Conservation (phyloP, 2,113 vertebrate genomes). For the Barnardius zonarius region DNA sequence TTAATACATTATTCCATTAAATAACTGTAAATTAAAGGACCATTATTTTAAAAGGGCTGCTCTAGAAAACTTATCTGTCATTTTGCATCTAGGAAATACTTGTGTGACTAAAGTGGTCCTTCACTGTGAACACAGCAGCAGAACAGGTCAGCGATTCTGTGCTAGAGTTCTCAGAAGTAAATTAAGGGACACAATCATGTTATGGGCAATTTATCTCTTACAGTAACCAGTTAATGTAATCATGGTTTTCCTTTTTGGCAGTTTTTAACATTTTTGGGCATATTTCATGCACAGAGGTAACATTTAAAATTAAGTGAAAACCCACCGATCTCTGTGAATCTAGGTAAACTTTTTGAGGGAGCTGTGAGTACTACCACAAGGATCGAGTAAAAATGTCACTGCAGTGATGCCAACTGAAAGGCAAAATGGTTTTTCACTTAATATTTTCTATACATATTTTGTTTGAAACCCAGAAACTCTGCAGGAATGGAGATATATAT, state of each 20-base stretch:
- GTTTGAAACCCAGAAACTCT: neutral
- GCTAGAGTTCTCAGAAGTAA: neutral
- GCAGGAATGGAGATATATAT: neutral
- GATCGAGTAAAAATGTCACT: neutral
- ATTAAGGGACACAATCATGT: neutral
- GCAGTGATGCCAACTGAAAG: neutral
- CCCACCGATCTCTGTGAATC: neutral
- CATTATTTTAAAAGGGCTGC: neutral
- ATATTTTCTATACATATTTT: neutral
- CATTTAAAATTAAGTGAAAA: conserved; percentile 5
- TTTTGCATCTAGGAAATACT: neutral
- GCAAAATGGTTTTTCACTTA: neutral
- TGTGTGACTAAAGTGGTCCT: neutral
- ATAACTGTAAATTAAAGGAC: neutral
- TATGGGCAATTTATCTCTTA: neutral
- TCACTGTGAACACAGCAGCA: neutral
- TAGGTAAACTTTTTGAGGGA: neutral
- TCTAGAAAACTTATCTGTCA: neutral
- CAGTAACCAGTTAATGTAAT: neutral
- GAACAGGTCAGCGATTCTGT: neutral
- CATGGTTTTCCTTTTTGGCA: neutral
- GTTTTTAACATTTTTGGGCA: neutral
- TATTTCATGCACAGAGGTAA: neutral
- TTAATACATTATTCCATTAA: neutral
- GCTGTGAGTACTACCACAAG: neutral